Percentiles rank a stretch among this genome's conserved stretches.
These are phyloP conservation scores for Botia almorhae DNA, from an alignment of 2,797 vertebrate species.

Conservation along the genomic window DNA sequence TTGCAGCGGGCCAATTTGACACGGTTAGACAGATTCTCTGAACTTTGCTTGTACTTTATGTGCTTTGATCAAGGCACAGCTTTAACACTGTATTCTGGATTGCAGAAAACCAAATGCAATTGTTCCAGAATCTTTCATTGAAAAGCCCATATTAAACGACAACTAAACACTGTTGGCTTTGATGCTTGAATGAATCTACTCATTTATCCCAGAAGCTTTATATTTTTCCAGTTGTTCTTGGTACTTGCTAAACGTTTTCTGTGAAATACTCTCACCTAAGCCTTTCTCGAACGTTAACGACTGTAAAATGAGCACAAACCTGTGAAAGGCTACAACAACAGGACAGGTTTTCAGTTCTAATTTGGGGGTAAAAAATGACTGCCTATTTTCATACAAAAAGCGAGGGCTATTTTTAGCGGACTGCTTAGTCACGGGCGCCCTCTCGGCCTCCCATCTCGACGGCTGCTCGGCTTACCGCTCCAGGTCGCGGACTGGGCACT, in stretches of 20 bases:
- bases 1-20: not conserved
- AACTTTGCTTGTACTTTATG: not conserved
- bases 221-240: no score
- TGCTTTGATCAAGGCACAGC: not conserved
- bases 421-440: slow-evolving; percentile 34
- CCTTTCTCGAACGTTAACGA: not conserved
- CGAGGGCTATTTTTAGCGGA: slow-evolving; percentile 28
- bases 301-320: not conserved
- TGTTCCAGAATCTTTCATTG: not conserved
- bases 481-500: slow-evolving; percentile 87
- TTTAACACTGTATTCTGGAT: not conserved
- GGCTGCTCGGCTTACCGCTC: slow-evolving; percentile 80
- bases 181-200: no score
- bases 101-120: not conserved
- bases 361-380: not conserved
- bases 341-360: not conserved
- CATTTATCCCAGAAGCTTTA: no score
- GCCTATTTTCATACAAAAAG: not conserved
- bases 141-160: not conserved
- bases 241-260: no score
- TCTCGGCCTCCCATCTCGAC: slow-evolving; percentile 4
- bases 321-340: not conserved
- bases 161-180: not conserved
- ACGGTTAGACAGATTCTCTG: not conserved
- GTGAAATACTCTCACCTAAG: not conserved